Conservation (phyloP, 2,113 vertebrate species). For the Camarhynchus parvulus region DNA sequence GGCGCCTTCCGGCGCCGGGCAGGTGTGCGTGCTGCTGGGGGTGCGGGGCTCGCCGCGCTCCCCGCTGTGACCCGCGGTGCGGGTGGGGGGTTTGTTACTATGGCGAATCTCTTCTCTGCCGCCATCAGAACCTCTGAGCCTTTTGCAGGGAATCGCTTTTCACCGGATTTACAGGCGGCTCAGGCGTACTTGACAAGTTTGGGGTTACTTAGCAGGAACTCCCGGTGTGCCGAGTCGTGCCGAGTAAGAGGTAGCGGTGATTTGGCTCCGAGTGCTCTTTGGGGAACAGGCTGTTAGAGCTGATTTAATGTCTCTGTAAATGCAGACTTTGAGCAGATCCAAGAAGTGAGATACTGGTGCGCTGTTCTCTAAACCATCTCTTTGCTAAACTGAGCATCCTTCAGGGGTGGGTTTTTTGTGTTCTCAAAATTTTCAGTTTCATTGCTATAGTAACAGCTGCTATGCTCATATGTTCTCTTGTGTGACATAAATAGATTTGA, state of each 20-base stretch:
- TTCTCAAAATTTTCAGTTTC: constrained; percentile 67
- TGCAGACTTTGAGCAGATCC: background rate
- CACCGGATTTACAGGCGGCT: background rate
- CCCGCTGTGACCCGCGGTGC: background rate
- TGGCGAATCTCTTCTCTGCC: background rate
- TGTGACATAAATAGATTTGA: constrained; percentile 69
- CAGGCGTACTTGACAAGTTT: background rate
- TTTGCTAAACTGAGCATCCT: constrained; percentile 43
- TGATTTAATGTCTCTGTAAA: background rate
- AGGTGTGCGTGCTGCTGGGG: background rate
- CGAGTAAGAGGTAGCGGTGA: background rate
- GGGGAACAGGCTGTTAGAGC: background rate
- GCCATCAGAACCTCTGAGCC: background rate
- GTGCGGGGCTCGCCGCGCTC: background rate
- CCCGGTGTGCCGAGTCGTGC: background rate
- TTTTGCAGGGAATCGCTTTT: background rate
- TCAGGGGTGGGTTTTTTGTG: constrained; percentile 43
- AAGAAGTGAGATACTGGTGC: constrained; percentile 3
- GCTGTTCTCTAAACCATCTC: constrained; percentile 24
- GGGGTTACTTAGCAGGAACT: background rate
- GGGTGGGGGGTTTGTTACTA: background rate
- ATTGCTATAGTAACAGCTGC: constrained; percentile 76
- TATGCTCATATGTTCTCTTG: constrained; percentile 67
- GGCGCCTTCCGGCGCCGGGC: background rate
- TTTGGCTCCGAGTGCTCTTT: background rate